These are phyloP conservation scores for Chondrilla cf. caribensis DNA, from an alignment of 37 sponge, comb jelly and placozoan species.

Conservation along the genomic window DNA sequence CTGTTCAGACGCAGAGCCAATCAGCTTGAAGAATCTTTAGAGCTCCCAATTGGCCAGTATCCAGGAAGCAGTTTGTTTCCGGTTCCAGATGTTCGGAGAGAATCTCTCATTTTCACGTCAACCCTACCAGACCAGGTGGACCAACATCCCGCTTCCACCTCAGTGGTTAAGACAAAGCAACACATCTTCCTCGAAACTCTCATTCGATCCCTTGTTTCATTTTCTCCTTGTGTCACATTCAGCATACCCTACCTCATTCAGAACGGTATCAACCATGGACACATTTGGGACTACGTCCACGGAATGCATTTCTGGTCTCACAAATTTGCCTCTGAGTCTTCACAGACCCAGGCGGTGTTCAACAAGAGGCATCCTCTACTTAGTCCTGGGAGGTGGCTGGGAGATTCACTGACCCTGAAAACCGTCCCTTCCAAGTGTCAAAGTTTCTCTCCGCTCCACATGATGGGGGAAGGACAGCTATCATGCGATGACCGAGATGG, in stretches of 20 bases:
- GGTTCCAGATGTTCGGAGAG: too few relatives aligned
- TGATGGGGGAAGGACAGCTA: background rate
- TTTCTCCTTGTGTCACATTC: constrained; percentile 57
- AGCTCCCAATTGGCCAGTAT: too few relatives aligned
- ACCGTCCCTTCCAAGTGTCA: background rate
- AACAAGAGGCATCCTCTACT: background rate
- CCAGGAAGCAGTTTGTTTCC: too few relatives aligned
- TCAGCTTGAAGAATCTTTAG: too few relatives aligned
- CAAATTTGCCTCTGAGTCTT: constrained; percentile 27
- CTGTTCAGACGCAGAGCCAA: too few relatives aligned
- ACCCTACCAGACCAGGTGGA: too few relatives aligned
- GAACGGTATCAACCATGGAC: constrained; percentile 7
- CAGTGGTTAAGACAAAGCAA: background rate
- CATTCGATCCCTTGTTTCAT: constrained; percentile 39
- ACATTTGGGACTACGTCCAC: constrained; percentile 58
- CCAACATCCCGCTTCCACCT: too few relatives aligned
- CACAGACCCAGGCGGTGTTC: background rate
- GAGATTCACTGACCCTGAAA: background rate
- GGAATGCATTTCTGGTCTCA: constrained; percentile 69
- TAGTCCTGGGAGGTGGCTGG: background rate
- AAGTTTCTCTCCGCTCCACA: constrained; percentile 6
- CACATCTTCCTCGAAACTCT: constrained; percentile 11
- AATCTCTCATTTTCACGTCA: too few relatives aligned
- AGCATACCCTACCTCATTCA: constrained; percentile 63
- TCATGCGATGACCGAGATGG: too few relatives aligned